Evolutionary conservation across 2,888 invertebrate genomes (phyloP), one percentile per base, ranked within the genome.

Genomic region (Spialia ferax): DNA sequence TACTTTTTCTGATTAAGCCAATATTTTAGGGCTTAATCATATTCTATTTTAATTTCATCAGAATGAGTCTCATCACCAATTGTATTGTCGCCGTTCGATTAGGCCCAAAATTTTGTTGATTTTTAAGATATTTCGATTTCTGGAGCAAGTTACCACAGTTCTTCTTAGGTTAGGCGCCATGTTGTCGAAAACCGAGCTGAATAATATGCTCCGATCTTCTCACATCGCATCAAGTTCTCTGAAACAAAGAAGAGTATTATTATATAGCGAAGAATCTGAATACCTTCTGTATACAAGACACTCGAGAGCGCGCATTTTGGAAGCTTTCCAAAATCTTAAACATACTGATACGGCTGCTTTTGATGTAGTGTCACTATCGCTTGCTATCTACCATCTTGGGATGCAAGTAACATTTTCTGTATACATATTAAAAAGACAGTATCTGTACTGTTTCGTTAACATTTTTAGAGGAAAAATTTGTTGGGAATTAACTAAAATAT

Each of bases 161-260:
- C 55, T 65, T 61, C 52, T 69, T 59, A 63, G 32, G 38, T 38
- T 61, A 1, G 56, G 26, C 50, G 62, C 62, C 66, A 65, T 62
- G 23, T 57, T 66, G 56, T 10, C 15, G 52, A 50, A 61, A 61
- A 61, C 63, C 56, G 35, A 55, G 45, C 56, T 50, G 48, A 22
- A 54, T 11, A 57, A 50, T 55, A 26, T 32, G 38, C 29, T 23
- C 3, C 11, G 48, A 4, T 48, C n/a, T 48, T 26, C 52, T 38
- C 29, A 54, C 45, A 48, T 48, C 38, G 26, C 63, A 54, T 63
- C 60, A 55, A 57, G 62, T 74, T 71, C 72, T 71, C 81, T 82
- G 81, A 72, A 82, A 82, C 81, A 82, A 82, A 81, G 73, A 74
- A 72, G 63, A 71, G 72, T 75, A 76, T 80, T 79, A 78, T 73